Percentiles rank a stretch among this genome's conserved stretches.
Evolutionary conservation across 2,888 invertebrate species (phyloP).

Genomic region (Brachypalpus laphriformis): DNA sequence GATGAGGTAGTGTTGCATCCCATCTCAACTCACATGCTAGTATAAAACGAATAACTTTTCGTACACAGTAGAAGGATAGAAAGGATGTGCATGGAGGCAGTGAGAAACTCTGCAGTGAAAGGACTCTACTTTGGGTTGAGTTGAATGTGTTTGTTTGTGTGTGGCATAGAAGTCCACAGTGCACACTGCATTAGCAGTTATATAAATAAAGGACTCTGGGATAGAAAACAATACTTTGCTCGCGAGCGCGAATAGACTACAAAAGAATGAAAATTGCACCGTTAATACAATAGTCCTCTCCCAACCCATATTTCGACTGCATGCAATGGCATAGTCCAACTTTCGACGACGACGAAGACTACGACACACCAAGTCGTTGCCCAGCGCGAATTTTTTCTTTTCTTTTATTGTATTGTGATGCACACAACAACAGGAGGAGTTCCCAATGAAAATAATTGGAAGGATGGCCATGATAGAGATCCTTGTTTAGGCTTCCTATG

Average conservation of each 20-base stretch:
- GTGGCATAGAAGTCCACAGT: conserved; percentile 41
- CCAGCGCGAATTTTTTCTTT: not conserved
- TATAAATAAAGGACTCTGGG: conserved; percentile 57
- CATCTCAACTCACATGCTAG: not conserved
- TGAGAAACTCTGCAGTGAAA: not conserved
- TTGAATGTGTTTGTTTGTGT: conserved; percentile 11
- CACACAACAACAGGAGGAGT: conserved; percentile 42
- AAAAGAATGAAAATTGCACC: conserved; percentile 61
- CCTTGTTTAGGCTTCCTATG: conserved; percentile 49
- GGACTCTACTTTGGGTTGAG: not conserved
- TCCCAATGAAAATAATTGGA: conserved; percentile 11
- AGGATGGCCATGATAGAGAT: conserved; percentile 63
- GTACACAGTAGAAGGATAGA: conserved; percentile 1
- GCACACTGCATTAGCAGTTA: conserved; percentile 65
- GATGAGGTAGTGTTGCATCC: not conserved
- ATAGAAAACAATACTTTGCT: conserved; percentile 30
- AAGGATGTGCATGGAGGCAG: conserved; percentile 21
- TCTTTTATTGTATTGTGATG: conserved; percentile 12
- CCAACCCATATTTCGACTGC: conserved; percentile 19
- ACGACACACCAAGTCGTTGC: conserved; percentile 13
- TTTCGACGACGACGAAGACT: not conserved
- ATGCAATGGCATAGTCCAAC: not conserved
- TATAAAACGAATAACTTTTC: conserved; percentile 28
- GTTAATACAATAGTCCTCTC: conserved; percentile 48
- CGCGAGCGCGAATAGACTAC: conserved; percentile 44